phyloP scores from a whole-genome alignment of 1,140 invertebrate species.

The Charaxes varanes region DNA sequence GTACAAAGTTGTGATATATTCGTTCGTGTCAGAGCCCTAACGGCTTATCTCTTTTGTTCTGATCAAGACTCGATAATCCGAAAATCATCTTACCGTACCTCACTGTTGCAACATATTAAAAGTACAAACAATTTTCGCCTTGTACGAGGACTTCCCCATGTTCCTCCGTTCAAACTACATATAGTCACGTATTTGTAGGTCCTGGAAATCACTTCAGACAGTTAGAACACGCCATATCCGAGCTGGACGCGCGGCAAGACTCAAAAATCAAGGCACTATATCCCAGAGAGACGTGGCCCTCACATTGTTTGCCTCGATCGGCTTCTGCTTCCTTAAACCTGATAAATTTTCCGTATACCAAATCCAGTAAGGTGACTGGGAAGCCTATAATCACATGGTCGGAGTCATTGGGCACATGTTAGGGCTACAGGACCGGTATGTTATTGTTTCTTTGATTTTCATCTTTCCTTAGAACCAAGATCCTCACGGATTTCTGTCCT shows the following conservation, averaged over 20 bases:
- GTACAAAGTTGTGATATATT: too few species aligned
- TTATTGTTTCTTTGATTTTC: background rate
- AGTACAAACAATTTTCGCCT: too few species aligned
- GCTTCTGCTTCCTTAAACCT: slow-evolving; percentile 80
- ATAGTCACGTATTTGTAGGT: slow-evolving; percentile 58
- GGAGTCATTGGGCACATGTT: slow-evolving; percentile 88
- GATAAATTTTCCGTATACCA: slow-evolving; percentile 77
- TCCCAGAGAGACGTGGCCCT: slow-evolving; percentile 88
- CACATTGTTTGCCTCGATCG: slow-evolving; percentile 91
- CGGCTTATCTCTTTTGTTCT: too few species aligned
- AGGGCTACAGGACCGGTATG: slow-evolving; percentile 86
- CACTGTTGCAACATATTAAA: too few species aligned
- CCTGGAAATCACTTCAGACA: slow-evolving; percentile 79
- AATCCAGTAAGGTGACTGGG: slow-evolving; percentile 54
- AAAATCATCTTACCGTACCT: too few species aligned
- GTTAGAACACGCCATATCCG: slow-evolving; percentile 80
- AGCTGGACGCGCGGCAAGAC: slow-evolving; percentile 69
- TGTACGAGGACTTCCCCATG: too few species aligned
- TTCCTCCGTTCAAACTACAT: too few species aligned
- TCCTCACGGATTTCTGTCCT: too few species aligned
- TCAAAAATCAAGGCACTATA: slow-evolving; percentile 68
- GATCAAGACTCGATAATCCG: too few species aligned
- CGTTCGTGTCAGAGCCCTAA: too few species aligned
- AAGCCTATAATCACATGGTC: slow-evolving; percentile 88
- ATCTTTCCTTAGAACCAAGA: too few species aligned